Conservation (phyloP, 2,888 invertebrate species). For the Encarsia formosa region DNA sequence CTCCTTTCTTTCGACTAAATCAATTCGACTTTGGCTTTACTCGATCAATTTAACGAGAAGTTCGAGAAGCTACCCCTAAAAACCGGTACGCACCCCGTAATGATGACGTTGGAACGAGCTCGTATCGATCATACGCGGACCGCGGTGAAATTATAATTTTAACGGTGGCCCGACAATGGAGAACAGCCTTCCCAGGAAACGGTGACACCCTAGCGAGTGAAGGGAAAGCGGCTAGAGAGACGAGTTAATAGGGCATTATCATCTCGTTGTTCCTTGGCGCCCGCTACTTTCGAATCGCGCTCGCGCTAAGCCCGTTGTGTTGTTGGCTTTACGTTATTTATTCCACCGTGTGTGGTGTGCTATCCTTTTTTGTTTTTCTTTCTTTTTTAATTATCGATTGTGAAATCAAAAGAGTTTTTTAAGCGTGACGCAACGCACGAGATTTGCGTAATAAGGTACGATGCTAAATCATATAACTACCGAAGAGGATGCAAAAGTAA, state of each 20-base stretch:
- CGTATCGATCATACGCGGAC: neutral
- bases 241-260: constrained; percentile 29
- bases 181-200: constrained; percentile 25
- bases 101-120: too few species aligned
- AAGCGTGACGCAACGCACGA: too few species aligned
- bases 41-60: too few species aligned
- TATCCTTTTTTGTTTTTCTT: neutral
- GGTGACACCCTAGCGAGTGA: constrained; percentile 18
- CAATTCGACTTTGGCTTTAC: too few species aligned
- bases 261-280: constrained; percentile 9
- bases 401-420: too few species aligned
- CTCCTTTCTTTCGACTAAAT: too few species aligned
- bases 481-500: too few species aligned
- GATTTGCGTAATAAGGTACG: too few species aligned
- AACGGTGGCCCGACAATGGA: constrained; percentile 12
- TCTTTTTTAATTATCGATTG: neutral
- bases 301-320: too few species aligned
- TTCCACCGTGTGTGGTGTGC: neutral
- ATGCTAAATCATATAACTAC: too few species aligned
- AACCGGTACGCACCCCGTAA: too few species aligned
- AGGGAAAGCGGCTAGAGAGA: constrained; percentile 28
- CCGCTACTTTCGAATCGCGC: constrained; percentile 25
- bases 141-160: constrained; percentile 20
- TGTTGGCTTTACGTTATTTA: constrained; percentile 20
- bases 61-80: too few species aligned